These are phyloP conservation scores for Chrysochloris asiatica DNA, from an alignment of 2,113 vertebrate species.

Conservation along the genomic window DNA sequence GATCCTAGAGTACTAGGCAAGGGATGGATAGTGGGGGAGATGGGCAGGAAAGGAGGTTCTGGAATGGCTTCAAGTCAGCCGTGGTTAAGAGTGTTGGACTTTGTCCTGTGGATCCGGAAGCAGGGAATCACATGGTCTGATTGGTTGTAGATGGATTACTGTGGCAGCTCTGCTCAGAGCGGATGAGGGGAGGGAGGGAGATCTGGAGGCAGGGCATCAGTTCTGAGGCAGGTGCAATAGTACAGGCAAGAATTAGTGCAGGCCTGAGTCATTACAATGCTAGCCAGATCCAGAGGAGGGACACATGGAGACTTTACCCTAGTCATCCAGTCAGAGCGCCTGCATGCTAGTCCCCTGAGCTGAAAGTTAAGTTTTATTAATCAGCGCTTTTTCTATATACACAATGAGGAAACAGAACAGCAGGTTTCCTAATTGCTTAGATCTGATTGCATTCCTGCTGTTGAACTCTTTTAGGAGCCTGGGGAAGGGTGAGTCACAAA, in stretches of 20 bases:
- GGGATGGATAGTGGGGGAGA: not conserved
- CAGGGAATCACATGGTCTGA: not conserved
- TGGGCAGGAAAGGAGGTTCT: not conserved
- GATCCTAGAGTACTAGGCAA: not conserved
- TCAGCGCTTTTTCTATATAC: not conserved
- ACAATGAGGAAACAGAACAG: not conserved
- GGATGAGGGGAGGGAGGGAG: not conserved
- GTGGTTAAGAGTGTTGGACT: not conserved
- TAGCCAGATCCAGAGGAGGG: not conserved
- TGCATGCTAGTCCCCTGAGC: not conserved
- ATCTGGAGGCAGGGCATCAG: not conserved
- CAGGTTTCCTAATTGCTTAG: conserved; percentile 37
- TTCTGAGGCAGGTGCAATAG: not conserved
- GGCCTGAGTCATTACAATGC: not conserved
- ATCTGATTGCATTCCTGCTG: conserved; percentile 41
- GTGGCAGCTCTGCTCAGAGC: not conserved
- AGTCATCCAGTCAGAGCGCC: not conserved
- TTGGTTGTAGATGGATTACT: not conserved
- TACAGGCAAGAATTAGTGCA: not conserved
- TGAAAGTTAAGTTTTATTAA: not conserved
- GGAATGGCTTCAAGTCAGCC: not conserved
- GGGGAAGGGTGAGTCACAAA: conserved; percentile 62
- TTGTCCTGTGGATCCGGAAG: not conserved
- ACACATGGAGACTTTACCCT: not conserved
- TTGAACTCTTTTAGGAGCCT: not conserved